These are phyloP conservation scores for Muscicapa comitata DNA, from an alignment of 2,797 vertebrate genomes.

Conservation along the genomic window DNA sequence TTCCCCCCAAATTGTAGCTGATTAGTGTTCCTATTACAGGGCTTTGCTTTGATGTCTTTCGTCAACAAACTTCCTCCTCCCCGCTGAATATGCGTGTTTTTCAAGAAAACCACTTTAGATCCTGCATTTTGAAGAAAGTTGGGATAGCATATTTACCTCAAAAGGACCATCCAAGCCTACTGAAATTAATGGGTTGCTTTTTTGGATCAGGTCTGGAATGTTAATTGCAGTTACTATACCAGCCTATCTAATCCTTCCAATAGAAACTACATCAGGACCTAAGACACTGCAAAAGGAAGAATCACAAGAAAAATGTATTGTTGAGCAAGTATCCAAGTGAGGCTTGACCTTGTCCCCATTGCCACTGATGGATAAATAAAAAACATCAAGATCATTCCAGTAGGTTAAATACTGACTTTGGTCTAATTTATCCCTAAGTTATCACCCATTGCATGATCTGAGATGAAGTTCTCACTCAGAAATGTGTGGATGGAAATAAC, in stretches of 20 bases:
- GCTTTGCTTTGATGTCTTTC: not conserved
- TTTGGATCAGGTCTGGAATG: not conserved
- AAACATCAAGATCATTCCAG: not conserved
- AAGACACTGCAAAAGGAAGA: not conserved
- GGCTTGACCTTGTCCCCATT: not conserved
- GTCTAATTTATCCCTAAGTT: not conserved
- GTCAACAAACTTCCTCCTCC: not conserved
- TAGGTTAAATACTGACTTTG: not conserved
- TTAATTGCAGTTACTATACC: not conserved
- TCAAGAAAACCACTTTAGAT: not conserved
- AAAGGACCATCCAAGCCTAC: not conserved
- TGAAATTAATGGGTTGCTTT: slow-evolving; percentile 8
- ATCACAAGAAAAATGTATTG: not conserved
- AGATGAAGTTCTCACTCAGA: slow-evolving; percentile 44
- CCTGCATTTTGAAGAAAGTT: not conserved
- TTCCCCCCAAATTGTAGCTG: not conserved
- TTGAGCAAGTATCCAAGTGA: not conserved
- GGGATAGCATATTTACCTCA: not conserved
- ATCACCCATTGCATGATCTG: not conserved
- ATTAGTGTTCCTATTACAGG: not conserved
- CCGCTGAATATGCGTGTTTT: not conserved
- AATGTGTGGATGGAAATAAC: slow-evolving; percentile 45
- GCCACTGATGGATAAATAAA: not conserved
- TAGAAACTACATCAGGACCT: not conserved
- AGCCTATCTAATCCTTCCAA: not conserved